These are phyloP conservation scores for Steromphala cineraria DNA, from an alignment of 2,888 invertebrate species.

Conservation along the genomic window DNA sequence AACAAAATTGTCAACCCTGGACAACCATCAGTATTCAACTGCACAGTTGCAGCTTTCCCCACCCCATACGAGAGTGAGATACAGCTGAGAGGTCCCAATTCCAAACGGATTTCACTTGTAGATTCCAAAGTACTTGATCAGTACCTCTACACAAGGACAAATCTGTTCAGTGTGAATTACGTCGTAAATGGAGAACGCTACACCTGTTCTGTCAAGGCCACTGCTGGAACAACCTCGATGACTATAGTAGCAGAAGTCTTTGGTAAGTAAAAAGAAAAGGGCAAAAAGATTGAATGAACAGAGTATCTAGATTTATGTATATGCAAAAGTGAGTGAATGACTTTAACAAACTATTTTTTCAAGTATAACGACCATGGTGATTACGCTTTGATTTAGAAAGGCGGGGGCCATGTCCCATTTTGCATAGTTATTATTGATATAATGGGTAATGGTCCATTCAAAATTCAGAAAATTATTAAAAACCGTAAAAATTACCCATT, in stretches of 20 bases:
- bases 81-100: slow-evolving; percentile 47
- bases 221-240: slow-evolving; percentile 57
- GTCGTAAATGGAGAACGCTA: slow-evolving; percentile 57
- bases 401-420: too few relatives aligned
- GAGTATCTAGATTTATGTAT: too few relatives aligned
- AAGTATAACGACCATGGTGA: too few relatives aligned
- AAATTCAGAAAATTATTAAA: too few relatives aligned
- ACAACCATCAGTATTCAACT: slow-evolving; percentile 61
- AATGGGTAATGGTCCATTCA: too few relatives aligned
- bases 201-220: slow-evolving; percentile 58
- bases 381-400: too few relatives aligned
- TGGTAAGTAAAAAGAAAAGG: slow-evolving; percentile 42
- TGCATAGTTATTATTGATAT: too few relatives aligned
- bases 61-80: slow-evolving; percentile 59
- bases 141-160: slow-evolving; percentile 57
- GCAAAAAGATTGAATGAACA: too few relatives aligned
- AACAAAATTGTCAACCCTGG: slow-evolving; percentile 64
- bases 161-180: slow-evolving; percentile 50
- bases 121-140: slow-evolving; percentile 50
- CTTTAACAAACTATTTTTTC: too few relatives aligned
- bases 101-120: slow-evolving; percentile 47
- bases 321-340: too few relatives aligned
- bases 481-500: too few relatives aligned
- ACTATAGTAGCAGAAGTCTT: slow-evolving; percentile 56
- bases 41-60: slow-evolving; percentile 65